Percentiles rank a stretch among this genome's conserved stretches.
These are phyloP conservation scores for Laodelphax striatellus DNA, from an alignment of 1,140 invertebrate genomes.

Conservation along the genomic window DNA sequence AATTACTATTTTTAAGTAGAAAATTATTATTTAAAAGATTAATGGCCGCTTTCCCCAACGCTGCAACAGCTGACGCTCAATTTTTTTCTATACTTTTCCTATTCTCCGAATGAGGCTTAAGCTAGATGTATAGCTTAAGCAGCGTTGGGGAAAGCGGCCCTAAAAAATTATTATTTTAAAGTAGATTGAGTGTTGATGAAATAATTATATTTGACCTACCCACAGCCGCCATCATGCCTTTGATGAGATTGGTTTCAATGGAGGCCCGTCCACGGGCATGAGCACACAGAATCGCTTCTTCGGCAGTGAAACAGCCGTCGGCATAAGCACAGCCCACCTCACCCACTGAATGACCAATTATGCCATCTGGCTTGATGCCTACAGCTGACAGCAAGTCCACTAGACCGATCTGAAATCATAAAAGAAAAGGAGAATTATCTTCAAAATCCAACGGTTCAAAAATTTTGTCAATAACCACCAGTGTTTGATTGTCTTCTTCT, in stretches of 20 bases:
- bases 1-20: too few species aligned
- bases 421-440: too few species aligned
- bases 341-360: conserved; percentile 58
- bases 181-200: too few species aligned
- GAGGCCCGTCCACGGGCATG: conserved; percentile 50
- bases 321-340: conserved; percentile 57
- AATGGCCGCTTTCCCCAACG: too few species aligned
- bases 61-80: too few species aligned
- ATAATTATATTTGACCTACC: conserved; percentile 21
- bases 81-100: too few species aligned
- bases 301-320: conserved; percentile 52
- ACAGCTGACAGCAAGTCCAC: conserved; percentile 52
- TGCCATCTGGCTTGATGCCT: conserved; percentile 47
- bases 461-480: background rate
- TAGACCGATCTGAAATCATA: conserved; percentile 46
- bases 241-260: conserved; percentile 38
- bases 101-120: too few species aligned
- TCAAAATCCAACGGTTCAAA: too few species aligned
- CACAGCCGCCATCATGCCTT: conserved; percentile 44
- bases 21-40: too few species aligned
- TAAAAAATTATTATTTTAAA: too few species aligned
- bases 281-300: conserved; percentile 49
- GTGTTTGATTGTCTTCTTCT: background rate
- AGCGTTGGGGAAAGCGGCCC: too few species aligned
- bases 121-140: too few species aligned